Evolutionary conservation across 2,113 vertebrate species (phyloP), one percentile per base, ranked within the genome.

Genomic region (Tautogolabrus adspersus): DNA sequence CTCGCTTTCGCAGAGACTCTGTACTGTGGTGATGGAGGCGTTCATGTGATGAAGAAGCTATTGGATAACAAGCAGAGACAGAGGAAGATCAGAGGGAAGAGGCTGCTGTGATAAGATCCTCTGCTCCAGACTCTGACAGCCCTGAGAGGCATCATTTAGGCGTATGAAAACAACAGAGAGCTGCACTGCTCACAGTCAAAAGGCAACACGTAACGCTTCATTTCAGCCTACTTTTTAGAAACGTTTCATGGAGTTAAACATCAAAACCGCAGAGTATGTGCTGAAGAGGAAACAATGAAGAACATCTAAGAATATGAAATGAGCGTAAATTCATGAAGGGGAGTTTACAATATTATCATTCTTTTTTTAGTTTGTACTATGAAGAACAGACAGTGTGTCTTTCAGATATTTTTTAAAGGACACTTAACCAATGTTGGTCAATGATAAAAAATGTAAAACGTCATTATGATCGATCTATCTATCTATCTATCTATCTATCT

Each of bases 131-230:
- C 3, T 23, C 73, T 62, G 89, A 84, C 63, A 75, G 66, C 66
- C 74, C 83, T 84, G 55, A 85, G 86, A 91, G 88, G 81, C 86
- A 81, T 90, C 86, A 80, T 84, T 90, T 87, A 89, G 42, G 65
- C 51, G 72, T 79, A 66, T 70, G 51, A 75, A 81, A 85, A 89
- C 87, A 88, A 73, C 79, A 81, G 59, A 75, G 69, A 82, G 66
- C 58, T 68, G 44, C 16, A 40, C 16, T 26, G 61, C 65, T 63
- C 46, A 54, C 37, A 78, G 60, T 75, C 66, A 77, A 77, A 64
- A 56, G 19, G 69, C 75, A 65, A 55, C 68, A 76, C 61, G 64
- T 77, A 57, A 72, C 15, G 10, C 69, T 30, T 22, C 58, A 74
- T 66, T 62, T 88, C 37, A 72, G 69, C 57, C 70, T 19, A 37